Evolutionary conservation across 1,140 invertebrate genomes (phyloP).

Genomic region (Neodiprion virginianus): DNA sequence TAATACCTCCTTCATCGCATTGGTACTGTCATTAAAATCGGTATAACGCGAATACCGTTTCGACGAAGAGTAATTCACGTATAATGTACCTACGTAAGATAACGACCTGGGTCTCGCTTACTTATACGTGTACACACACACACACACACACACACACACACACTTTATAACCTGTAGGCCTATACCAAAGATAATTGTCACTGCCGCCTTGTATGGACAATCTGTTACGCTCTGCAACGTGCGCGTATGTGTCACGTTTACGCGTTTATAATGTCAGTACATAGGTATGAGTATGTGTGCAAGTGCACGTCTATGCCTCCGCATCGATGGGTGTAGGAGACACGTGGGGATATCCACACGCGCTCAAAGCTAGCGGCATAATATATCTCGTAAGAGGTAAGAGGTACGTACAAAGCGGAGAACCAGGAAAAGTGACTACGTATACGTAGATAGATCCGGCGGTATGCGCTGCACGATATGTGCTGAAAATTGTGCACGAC

Average conservation of each 20-base stretch:
- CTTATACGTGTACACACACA: too few relatives aligned
- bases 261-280: not conserved
- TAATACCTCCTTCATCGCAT: too few relatives aligned
- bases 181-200: constrained; percentile 3
- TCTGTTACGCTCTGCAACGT: too few relatives aligned
- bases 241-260: not conserved
- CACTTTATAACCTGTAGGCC: too few relatives aligned
- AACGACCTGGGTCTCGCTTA: not conserved
- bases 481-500: too few relatives aligned
- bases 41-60: constrained; percentile 1
- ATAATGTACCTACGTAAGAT: not conserved
- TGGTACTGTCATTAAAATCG: not conserved
- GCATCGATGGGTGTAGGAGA: too few relatives aligned
- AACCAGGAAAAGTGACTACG: not conserved
- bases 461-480: too few relatives aligned
- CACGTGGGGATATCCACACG: too few relatives aligned
- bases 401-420: not conserved
- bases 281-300: too few relatives aligned
- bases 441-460: too few relatives aligned
- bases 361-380: not conserved
- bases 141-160: too few relatives aligned
- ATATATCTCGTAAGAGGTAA: not conserved
- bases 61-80: not conserved
- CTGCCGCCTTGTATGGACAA: not conserved
- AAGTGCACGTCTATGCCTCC: too few relatives aligned